Base-by-base conservation (phyloP, 2,888 invertebrate species). In the Aelia acuminata region DNA sequence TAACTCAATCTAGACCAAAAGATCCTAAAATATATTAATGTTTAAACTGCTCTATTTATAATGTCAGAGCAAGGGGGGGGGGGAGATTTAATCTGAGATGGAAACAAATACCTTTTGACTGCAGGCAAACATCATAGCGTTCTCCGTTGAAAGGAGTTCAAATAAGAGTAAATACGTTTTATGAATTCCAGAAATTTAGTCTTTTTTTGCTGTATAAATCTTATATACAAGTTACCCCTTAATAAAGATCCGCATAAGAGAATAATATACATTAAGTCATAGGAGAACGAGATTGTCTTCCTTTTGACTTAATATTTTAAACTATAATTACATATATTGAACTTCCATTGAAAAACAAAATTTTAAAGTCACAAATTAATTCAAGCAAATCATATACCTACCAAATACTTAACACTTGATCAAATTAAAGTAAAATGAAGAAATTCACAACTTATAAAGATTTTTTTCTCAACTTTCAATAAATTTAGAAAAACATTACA, bases 41-140 rank as follows among this genome's bases (percentile, higher is more conserved):
- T 70, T 70, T 70, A 70, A 70, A 70, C 31, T 3, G 31, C 18
- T 70, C 63, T 70, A 70, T 70, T 70, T 35, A 70, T 70, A 70
- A 70, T 70, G 0, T 4, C 63, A 20, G 63, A 35, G 63, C 18
- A 2, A 18, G 63, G 18, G 31, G n/a, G n/a, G n/a, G n/a, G n/a
- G n/a, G n/a, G n/a, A n/a, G n/a, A n/a, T 70, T 70, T 20, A 35
- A 70, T 5, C 31, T 3, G 35, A 70, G 35, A 35, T 35, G 26
- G 35, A 18, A 63, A 7, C 31, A 35, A 18, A 35, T 35, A 35
- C 63, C 63, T 70, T 35, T 70, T 70, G 18, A 20, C 31, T 7
- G 5, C 4, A 70, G 15, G 63, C 31, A 70, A 70, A 70, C 35
- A 70, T 35, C 63, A 35, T 70, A 35, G 35, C 18, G 63, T 70